A percentile compares a stretch with the other conserved stretches of the same genome.
Evolutionary conservation across 64 coral and sea anemone genomes (phyloP).

Genomic region (Stichodactyla helianthus): DNA sequence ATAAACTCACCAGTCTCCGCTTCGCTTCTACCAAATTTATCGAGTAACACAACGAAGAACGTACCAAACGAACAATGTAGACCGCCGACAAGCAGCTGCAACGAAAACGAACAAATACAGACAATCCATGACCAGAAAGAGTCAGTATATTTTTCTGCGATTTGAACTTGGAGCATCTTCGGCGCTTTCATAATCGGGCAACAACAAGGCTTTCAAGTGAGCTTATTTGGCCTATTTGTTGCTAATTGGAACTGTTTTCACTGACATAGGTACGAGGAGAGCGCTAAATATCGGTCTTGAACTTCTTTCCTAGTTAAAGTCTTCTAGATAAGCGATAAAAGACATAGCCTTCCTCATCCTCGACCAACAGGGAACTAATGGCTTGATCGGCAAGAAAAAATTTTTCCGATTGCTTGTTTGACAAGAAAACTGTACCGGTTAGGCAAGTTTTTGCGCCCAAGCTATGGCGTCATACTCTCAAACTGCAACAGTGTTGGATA

Average conservation of each 20-base stretch:
- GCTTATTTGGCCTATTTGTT: not conserved
- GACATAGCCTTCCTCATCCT: not conserved
- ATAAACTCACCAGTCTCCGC: constrained; percentile 73
- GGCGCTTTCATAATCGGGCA: not conserved
- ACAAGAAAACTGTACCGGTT: constrained; percentile 7
- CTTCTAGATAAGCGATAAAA: not conserved
- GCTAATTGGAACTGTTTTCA: not conserved
- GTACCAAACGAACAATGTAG: constrained; percentile 73
- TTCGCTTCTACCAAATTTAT: constrained; percentile 72
- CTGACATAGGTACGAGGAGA: not conserved
- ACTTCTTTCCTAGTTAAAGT: not conserved
- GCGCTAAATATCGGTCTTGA: not conserved
- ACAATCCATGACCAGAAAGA: constrained; percentile 84
- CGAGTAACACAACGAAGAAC: constrained; percentile 78
- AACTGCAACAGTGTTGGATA: not conserved
- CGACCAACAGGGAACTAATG: not conserved
- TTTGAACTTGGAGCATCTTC: not conserved
- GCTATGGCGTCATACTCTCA: not conserved
- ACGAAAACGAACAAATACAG: constrained; percentile 64
- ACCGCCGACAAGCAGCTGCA: constrained; percentile 66
- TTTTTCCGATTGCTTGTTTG: not conserved
- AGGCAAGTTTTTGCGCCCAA: constrained; percentile 10
- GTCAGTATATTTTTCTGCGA: constrained; percentile 15
- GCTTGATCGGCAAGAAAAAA: not conserved
- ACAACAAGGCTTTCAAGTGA: not conserved